Conservation (phyloP, 2,797 vertebrate species). For the Geotrypetes seraphini region DNA sequence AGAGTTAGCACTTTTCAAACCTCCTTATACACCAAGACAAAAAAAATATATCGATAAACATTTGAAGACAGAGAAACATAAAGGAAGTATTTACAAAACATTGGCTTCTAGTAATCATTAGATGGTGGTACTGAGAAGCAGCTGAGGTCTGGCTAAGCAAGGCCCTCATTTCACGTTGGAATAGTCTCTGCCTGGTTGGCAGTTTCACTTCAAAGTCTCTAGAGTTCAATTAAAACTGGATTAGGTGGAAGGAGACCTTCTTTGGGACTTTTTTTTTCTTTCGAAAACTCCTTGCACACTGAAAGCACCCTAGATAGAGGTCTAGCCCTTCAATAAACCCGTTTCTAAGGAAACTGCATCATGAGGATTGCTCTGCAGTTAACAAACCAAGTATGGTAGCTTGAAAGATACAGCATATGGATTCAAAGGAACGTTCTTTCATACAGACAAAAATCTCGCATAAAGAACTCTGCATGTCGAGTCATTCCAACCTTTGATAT, state of each 20-base stretch:
- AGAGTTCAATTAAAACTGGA: constrained; percentile 99
- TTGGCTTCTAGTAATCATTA: constrained; percentile 60
- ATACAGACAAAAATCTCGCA: too few relatives aligned
- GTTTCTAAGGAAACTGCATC: constrained; percentile 59
- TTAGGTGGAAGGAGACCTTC: constrained; percentile 74
- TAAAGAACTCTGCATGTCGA: too few relatives aligned
- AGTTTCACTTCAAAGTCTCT: constrained; percentile 94
- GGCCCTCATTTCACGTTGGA: constrained; percentile 35
- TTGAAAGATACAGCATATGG: constrained; percentile 31
- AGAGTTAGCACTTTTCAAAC: constrained; percentile 36
- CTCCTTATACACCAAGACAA: constrained; percentile 41
- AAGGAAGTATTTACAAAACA: constrained; percentile 17
- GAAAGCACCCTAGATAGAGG: constrained; percentile 61
- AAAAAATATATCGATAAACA: constrained; percentile 49
- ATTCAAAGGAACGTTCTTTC: too few relatives aligned
- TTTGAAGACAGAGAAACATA: constrained; percentile 3
- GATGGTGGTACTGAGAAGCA: constrained; percentile 45
- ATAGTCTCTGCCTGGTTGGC: constrained; percentile 62
- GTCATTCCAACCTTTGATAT: too few relatives aligned
- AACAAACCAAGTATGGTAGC: constrained; percentile 27
- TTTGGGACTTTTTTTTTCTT: constrained; percentile 51
- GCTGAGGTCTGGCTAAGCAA: constrained; percentile 58
- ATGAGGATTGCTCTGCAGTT: constrained; percentile 37
- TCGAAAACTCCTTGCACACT: constrained; percentile 48
- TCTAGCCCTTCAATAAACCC: constrained; percentile 51